These are phyloP conservation scores for Thamnophis elegans DNA, from an alignment of 2,797 vertebrate genomes.

Conservation along the genomic window DNA sequence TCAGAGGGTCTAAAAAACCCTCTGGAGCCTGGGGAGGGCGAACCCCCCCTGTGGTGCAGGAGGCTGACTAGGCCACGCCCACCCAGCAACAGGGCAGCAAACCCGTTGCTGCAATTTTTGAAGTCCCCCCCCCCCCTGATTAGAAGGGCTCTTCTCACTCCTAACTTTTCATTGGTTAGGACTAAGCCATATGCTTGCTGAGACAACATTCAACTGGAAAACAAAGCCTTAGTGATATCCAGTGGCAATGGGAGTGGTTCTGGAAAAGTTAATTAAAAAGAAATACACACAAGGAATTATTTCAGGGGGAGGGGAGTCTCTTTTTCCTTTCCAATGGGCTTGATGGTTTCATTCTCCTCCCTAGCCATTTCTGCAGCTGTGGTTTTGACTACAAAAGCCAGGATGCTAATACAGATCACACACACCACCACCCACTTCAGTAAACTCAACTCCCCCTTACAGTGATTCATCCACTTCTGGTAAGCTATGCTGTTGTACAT, in stretches of 20 bases:
- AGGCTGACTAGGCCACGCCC: no score
- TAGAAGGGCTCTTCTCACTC: neutral
- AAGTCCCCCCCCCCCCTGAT: no score
- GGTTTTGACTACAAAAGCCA: conserved; percentile 40
- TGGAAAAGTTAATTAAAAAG: neutral
- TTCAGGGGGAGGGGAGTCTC: neutral
- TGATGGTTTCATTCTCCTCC: conserved; percentile 33
- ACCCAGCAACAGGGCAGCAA: no score
- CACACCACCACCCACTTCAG: conserved; percentile 14
- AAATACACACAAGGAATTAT: neutral
- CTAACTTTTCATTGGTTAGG: neutral
- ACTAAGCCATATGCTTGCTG: neutral
- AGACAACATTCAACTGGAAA: neutral
- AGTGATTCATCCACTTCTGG: neutral
- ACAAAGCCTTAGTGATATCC: neutral
- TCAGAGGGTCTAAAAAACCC: no score
- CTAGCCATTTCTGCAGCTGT: conserved; percentile 51
- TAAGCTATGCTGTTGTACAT: conserved; percentile 14
- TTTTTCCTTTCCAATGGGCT: neutral
- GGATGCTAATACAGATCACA: conserved; percentile 37
- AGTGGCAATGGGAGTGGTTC: neutral
- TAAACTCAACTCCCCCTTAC: conserved; percentile 33
- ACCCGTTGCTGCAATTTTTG: no score
- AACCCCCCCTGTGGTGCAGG: no score
- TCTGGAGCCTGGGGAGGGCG: no score